Evolutionary conservation across 2,797 vertebrate genomes (phyloP), one percentile per base, ranked within the genome.

Genomic region (Mus spretus): DNA sequence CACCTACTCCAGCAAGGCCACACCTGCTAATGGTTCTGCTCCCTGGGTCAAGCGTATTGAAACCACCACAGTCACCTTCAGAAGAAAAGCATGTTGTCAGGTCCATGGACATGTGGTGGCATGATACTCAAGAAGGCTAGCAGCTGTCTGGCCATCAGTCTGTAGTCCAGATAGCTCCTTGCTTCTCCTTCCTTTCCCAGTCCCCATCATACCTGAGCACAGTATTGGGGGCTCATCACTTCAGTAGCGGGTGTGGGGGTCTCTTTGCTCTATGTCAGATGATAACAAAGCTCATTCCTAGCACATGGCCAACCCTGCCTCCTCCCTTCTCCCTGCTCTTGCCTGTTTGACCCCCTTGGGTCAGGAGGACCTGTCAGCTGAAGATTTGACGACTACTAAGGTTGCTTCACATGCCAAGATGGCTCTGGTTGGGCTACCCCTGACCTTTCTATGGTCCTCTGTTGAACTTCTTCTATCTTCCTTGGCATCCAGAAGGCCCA

Each of bases 151-250:
- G 26, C 50, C 6, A 31, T 44, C 1, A 0, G 19, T 17, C 1
- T 10, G 8, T 12, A 6, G 1, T 10, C 34, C 37, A 2, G n/a
- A 31, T 2, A 6, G 34, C 37, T 8, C 0, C 57, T 55, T 0
- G 31, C 12, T 78, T 63, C n/a, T 50, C 67, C 34, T 37, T 4
- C 0, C 4, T 4, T 8, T 65, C 79, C 78, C 1, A 1, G 2
- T 15, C 0, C 19, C 0, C 0, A 44, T 31, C 1, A 1, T 15
- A 67, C 6, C 26, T 0, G 31, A 19, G 10, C 72, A 24, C 53
- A 0, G 57, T 20, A 47, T 47, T 47, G 47, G 8, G 6, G 47
- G 47, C 6, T 47, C 47, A 47, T 47, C 47, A 47, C 61, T 9
- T 12, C 5, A 1, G 3, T 0, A 11, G 6, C 65, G 44, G 47